Evolutionary conservation across 1,140 invertebrate species (phyloP), one percentile per base, ranked within the genome.

Genomic region (Chionoecetes opilio): DNA sequence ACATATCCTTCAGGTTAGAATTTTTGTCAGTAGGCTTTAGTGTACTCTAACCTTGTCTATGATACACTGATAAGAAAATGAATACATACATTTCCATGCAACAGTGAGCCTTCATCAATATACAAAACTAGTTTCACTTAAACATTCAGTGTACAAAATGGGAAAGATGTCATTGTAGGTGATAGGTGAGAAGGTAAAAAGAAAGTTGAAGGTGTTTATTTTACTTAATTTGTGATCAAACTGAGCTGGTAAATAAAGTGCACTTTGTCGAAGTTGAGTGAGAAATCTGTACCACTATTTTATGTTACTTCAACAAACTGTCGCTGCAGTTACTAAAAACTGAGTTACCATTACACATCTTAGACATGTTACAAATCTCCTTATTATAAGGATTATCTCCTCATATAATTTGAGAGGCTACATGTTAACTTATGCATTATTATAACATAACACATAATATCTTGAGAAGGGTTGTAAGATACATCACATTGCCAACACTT

Each of bases 401-500:
- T 31, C 38, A 41, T 90, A 38, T 41, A 90, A 41, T 38, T 38
- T 41, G 88, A 90, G 88, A 46, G 37, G 88, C 37, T 41, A 38
- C 37, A 38, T 92, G 32, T 37, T 53, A 93, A 34, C 84, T 87
- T 93, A 93, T 93, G 92, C 92, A 93, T 93, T 93, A 93, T 93
- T 93, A 93, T 32, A 93, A 93, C 92, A 93, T 93, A 93, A 93
- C 82, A 93, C 92, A 93, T 93, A 90, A 90, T 93, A 85, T 85
- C 34, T 38, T 92, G 34, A n/a, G 75, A 26, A 93, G 34, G n/a
- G 82, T 53, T 38, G 46, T 93, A 85, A 85, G 82, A 93, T 75
- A 92, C 35, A 86, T 84, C 91, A 93, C 35, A 85, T 41, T 93
- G 63, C 63, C 63, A n/a, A 75, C 63, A 75, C n/a, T 75, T 75